phyloP scores from a whole-genome alignment of 2,888 invertebrate genomes.

The Notodonta ziczac region DNA sequence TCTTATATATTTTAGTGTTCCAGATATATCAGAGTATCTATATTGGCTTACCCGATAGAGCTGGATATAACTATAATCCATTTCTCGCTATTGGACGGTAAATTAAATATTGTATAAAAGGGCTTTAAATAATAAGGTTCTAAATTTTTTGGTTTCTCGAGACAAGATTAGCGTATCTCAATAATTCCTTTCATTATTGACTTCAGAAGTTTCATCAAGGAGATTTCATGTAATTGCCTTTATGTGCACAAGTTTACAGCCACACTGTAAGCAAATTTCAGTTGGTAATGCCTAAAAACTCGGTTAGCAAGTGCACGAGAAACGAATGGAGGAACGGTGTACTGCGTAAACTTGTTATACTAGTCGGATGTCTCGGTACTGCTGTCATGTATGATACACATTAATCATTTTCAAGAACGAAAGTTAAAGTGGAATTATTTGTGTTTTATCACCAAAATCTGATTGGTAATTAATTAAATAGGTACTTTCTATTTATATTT shows the following conservation, averaged over 20 bases:
- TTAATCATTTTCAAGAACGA: not conserved
- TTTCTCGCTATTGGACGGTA: too few relatives aligned
- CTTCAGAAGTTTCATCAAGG: not conserved
- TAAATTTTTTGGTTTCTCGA: not conserved
- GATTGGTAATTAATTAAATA: too few relatives aligned
- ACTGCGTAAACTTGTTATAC: slow-evolving; percentile 71
- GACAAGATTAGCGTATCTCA: too few relatives aligned
- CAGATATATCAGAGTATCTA: too few relatives aligned
- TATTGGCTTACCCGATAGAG: too few relatives aligned
- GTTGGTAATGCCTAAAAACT: slow-evolving; percentile 60
- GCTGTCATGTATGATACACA: slow-evolving; percentile 28
- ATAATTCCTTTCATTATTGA: not conserved
- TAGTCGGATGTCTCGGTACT: slow-evolving; percentile 19
- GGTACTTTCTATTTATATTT: too few relatives aligned
- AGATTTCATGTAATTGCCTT: not conserved
- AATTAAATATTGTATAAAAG: too few relatives aligned
- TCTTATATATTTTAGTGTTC: too few relatives aligned
- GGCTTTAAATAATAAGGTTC: too few relatives aligned
- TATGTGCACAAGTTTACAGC: not conserved
- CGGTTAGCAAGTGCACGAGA: slow-evolving; percentile 55
- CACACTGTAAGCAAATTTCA: slow-evolving; percentile 47
- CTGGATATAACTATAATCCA: too few relatives aligned
- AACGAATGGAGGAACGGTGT: slow-evolving; percentile 76
- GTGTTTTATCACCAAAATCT: too few relatives aligned
- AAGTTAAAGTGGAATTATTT: too few relatives aligned